Conservation (phyloP, 2,888 invertebrate species). For the Biston betularia region DNA sequence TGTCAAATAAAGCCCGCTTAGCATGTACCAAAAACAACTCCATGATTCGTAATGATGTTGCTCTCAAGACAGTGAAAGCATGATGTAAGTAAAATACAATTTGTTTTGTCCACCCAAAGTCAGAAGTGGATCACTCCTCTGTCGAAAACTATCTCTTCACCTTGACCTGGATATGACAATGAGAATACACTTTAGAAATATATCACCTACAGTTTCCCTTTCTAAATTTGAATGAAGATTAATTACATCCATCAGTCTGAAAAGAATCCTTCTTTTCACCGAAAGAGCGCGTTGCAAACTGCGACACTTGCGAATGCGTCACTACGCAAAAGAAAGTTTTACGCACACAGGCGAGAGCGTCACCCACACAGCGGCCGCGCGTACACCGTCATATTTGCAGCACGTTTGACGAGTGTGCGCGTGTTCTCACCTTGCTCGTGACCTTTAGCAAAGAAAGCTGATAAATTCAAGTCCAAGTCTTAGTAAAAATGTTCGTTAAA, state of each 20-base stretch:
- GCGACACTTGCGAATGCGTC: constrained; percentile 47
- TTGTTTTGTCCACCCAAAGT: constrained; percentile 8
- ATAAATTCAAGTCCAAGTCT: constrained; percentile 13
- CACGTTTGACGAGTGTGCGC: constrained; percentile 31
- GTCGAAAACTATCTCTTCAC: constrained; percentile 25
- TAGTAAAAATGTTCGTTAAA: too few species aligned
- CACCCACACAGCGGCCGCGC: constrained; percentile 41
- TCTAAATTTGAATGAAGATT: constrained; percentile 34
- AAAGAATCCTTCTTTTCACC: constrained; percentile 28
- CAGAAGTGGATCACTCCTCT: constrained; percentile 20
- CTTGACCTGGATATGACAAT: constrained; percentile 26
- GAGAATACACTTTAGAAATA: constrained; percentile 17
- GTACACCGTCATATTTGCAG: constrained; percentile 28
- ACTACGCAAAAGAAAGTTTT: constrained; percentile 58
- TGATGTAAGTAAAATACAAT: constrained; percentile 13
- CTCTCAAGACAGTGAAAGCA: constrained; percentile 12
- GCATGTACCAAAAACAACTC: background rate
- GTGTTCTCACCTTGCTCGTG: constrained; percentile 46
- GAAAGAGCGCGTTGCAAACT: constrained; percentile 29
- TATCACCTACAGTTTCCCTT: constrained; percentile 29
- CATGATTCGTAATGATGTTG: background rate
- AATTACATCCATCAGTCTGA: constrained; percentile 24
- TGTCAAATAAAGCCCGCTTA: too few species aligned
- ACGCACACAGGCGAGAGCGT: constrained; percentile 42
- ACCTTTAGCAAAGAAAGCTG: constrained; percentile 39